These are phyloP conservation scores for Oligia strigilis DNA, from an alignment of 2,888 invertebrate species.

Conservation along the genomic window DNA sequence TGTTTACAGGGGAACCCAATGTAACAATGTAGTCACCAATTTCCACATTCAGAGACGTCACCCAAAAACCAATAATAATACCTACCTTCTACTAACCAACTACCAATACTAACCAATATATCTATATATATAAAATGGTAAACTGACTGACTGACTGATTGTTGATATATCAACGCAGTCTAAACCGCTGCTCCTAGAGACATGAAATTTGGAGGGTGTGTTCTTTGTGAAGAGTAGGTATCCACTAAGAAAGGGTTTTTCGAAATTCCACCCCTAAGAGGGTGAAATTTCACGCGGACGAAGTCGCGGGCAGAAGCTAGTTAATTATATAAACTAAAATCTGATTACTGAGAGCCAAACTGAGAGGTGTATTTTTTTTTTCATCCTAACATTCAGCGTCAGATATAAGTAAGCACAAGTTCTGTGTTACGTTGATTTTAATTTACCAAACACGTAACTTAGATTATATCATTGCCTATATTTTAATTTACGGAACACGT, in stretches of 20 bases:
- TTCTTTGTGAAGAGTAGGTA: no score
- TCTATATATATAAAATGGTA: no score
- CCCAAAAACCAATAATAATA: neutral
- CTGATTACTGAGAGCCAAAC: neutral
- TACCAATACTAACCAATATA: neutral
- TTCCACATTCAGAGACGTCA: neutral
- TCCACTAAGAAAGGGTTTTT: no score
- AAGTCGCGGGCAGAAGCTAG: no score
- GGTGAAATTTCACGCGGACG: no score
- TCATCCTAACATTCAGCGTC: neutral
- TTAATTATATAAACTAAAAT: neutral
- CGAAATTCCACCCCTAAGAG: no score
- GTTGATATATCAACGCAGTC: no score
- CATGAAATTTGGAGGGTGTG: no score
- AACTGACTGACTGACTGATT: no score
- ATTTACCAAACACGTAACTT: neutral
- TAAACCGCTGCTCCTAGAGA: no score
- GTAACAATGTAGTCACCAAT: neutral
- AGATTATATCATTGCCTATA: neutral
- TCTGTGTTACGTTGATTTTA: neutral
- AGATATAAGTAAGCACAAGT: neutral
- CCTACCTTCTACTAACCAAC: neutral
- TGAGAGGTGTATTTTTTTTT: neutral
- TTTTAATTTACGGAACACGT: no score
- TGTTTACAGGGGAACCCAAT: neutral